Base-by-base conservation (phyloP, 2,888 invertebrate species). In the Bursaphelenchus okinawaensis region DNA sequence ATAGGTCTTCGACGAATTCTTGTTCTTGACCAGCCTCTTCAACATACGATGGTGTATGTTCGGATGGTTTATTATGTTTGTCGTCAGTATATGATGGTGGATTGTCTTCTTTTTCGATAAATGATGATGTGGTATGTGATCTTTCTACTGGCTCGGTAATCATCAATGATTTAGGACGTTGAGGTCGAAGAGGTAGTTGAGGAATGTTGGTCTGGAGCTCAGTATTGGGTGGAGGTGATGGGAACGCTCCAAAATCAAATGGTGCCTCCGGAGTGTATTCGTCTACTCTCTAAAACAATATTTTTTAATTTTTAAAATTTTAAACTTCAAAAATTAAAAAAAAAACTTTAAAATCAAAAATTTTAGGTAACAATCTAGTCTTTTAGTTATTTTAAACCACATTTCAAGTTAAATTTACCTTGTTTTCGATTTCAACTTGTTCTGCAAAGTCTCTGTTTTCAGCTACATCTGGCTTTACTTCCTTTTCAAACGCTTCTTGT, bases 151-250 rank as follows among this genome's bases (percentile, higher is more conserved):
- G n/a, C n/a, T n/a, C n/a, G n/a, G n/a, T n/a, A n/a, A n/a, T n/a
- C n/a, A n/a, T n/a, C n/a, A n/a, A n/a, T 54, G 54, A 4, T n/a
- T 54, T 54, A n/a, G 54, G 55, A 2, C 1, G 28, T 60, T 22
- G 3, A 56, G 61, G 61, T 23, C 54, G 54, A 62, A 40, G 54
- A 54, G 54, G 54, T 16, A 40, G 60, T 55, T 55, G 19, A 16
- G 23, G 27, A 54, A 27, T 54, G 19, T 12, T 1, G 27, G 54
- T 1, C 4, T 12, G 23, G n/a, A n/a, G n/a, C 55, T 19, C 23
- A 4, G 64, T 1, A 16, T 51, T 55, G n/a, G 69, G 68, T 20
- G 68, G 68, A 0, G 69, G 72, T 19, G 70, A 67, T 52, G 69
- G 69, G 40, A 69, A 69, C 4, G 71, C 66, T 24, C 62, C 60